Percentiles rank a stretch among this genome's conserved stretches.
phyloP scores from a whole-genome alignment of 2,113 vertebrate species.

The Cavia aperea region DNA sequence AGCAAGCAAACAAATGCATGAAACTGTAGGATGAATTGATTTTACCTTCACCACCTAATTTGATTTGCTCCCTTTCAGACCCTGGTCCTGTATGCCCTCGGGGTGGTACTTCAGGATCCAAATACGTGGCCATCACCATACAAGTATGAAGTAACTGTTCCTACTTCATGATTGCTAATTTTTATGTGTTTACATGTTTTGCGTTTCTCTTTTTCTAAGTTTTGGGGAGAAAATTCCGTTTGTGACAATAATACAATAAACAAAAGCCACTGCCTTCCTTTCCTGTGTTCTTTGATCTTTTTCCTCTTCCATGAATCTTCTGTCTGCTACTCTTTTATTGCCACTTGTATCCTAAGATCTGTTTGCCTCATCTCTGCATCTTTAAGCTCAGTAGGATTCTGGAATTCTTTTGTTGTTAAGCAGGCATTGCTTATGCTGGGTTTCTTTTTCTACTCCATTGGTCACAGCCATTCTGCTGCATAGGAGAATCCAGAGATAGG shows the following conservation, averaged over 20 bases:
- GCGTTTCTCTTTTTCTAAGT: conserved; percentile 25
- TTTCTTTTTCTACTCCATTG: background rate
- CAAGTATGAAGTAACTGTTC: conserved; percentile 78
- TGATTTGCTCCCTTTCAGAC: conserved; percentile 77
- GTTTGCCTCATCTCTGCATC: background rate
- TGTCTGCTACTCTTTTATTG: background rate
- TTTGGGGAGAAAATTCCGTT: conserved; percentile 21
- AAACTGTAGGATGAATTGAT: background rate
- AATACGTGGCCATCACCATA: conserved; percentile 87
- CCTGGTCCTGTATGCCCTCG: conserved; percentile 92
- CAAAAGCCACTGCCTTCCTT: background rate
- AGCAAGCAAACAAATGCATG: background rate
- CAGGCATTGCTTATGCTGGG: background rate
- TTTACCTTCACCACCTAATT: background rate
- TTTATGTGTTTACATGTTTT: background rate
- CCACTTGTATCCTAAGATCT: background rate
- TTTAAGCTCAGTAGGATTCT: conserved; percentile 22
- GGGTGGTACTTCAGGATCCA: conserved; percentile 90
- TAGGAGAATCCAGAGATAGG: background rate
- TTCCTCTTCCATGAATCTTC: background rate
- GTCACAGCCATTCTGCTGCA: background rate
- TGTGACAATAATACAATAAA: background rate
- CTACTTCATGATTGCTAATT: conserved; percentile 17
- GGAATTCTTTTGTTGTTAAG: conserved; percentile 18
- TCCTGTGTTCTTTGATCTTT: background rate